Base-by-base conservation (phyloP, 2,113 vertebrate species). In the Ellobius talpinus region DNA sequence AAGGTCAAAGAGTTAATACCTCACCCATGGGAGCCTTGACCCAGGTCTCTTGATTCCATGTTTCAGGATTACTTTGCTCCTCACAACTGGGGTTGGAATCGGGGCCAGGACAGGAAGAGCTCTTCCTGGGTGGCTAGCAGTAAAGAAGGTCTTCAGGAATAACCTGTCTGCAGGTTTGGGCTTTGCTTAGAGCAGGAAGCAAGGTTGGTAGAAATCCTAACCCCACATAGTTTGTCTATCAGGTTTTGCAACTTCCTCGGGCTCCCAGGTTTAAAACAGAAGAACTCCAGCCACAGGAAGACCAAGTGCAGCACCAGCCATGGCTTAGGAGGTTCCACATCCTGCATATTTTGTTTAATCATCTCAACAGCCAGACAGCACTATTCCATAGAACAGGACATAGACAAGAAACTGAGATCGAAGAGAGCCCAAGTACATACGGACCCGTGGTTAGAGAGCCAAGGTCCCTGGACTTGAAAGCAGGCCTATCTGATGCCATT, bases 71-170 rank as follows among this genome's bases (percentile, higher is more conserved):
- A 11, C 77, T 90, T 45, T 81, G 47, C 39, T 86, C 36, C 33
- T 14, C 61, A 47, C 14, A 55, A 29, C 61, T 88, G n/a, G 10
- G n/a, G 16, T 91, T n/a, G 65, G 52, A 73, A 11, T 76, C 21
- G n/a, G 79, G 21, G 86, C 82, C 36, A 17, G 36, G n/a, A 4
- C 16, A 0, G 70, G 50, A 24, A 90, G 19, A 42, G 73, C 73
- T 81, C 16, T 24, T 8, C 79, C 81, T 42, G 76, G 33, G 74
- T 42, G 16, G 36, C 21, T 97, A 81, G 61, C 6, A 47, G 70
- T 77, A 52, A 89, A 90, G 66, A 94, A 92, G 58, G 16, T 52
- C 63, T 96, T 94, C 82, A 89, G 94, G 82, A 96, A 88, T 92
- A 90, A 91, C 86, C 94, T 95, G 50, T 90, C 87, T 87, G 31